Conservation (phyloP, 2,888 invertebrate genomes). For the Tanytarsus gracilentus region DNA sequence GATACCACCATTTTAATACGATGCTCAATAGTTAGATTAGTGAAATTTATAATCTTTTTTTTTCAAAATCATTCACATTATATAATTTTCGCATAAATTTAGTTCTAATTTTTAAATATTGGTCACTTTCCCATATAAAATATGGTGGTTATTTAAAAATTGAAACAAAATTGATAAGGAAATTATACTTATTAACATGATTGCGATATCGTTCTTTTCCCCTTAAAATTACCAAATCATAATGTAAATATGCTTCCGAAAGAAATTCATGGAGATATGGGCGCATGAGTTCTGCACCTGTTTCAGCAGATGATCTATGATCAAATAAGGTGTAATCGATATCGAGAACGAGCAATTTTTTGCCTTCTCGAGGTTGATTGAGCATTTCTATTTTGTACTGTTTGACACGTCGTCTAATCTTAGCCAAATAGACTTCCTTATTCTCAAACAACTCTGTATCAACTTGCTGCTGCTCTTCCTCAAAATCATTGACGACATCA, state of each 20-base stretch:
- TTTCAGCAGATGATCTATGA: conserved; percentile 86
- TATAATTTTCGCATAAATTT: too few relatives aligned
- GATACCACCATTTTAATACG: too few relatives aligned
- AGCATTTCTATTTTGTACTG: conserved; percentile 75
- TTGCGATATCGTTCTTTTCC: too few relatives aligned
- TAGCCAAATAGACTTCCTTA: conserved; percentile 54
- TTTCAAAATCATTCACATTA: too few relatives aligned
- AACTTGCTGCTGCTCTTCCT: conserved; percentile 63
- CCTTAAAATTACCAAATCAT: conserved; percentile 93
- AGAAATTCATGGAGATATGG: conserved; percentile 93
- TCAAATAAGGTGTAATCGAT: conserved; percentile 96
- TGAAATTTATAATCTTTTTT: too few relatives aligned
- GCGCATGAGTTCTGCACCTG: conserved; percentile 80
- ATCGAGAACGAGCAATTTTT: conserved; percentile 85
- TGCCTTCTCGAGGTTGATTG: conserved; percentile 72
- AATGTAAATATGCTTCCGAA: conserved; percentile 74
- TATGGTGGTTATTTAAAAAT: too few relatives aligned
- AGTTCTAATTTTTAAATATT: too few relatives aligned
- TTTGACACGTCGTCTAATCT: conserved; percentile 72
- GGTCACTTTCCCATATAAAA: too few relatives aligned
- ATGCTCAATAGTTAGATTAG: too few relatives aligned
- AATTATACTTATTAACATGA: too few relatives aligned
- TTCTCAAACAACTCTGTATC: conserved; percentile 37
- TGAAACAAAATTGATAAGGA: too few relatives aligned
- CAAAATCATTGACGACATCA: conserved; percentile 83